Base-by-base conservation (phyloP, 2,113 vertebrate genomes). In the Bothrops jararaca region DNA sequence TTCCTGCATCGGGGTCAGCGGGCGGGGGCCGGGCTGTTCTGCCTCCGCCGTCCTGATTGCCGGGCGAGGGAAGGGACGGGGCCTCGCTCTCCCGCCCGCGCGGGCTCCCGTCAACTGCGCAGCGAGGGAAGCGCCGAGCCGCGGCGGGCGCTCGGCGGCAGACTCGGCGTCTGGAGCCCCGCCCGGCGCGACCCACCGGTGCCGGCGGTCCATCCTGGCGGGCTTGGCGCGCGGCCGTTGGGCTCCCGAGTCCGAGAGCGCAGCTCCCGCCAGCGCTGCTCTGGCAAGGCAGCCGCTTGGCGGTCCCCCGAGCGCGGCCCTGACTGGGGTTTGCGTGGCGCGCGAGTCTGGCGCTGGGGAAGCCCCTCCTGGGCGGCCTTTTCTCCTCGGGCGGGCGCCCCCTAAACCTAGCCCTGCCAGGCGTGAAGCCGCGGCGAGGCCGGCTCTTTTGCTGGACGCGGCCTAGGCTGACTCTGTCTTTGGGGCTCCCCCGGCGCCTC, bases 281-380 rank as follows among this genome's bases (percentile, higher is more conserved):
- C 69, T 0, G n/a, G n/a, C 60, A 39, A 18, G 69, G n/a, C 15
- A 3, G 45, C 7, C 34, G 42, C 53, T 24, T 50, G 7, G 48
- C 48, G 48, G 48, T 48, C 48, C 48, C 48, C 48, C 48, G 48
- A 1, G 60, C 0, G 0, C 13, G 12, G 85, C 22, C 0, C 80
- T 15, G 0, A 3, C 48, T 26, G 24, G 39, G 12, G 57, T 22
- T 56, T 69, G 58, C 80, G 26, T 56, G 48, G 42, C 1, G 0
- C 29, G 42, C n/a, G 26, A 29, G 1, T 11, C 26, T 64, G 26
- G 26, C 60, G 26, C 60, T 1, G 60, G 60, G 29, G 24, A 13
- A 13, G 64, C 29, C 29, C 29, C 64, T 5, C 29, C 29, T n/a
- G 29, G 4, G 11, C 4, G 3, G 9, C 9, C 58, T 10, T 11